These are phyloP conservation scores for Propithecus deckenii DNA, from an alignment of 2,797 vertebrate species.

Conservation along the genomic window DNA sequence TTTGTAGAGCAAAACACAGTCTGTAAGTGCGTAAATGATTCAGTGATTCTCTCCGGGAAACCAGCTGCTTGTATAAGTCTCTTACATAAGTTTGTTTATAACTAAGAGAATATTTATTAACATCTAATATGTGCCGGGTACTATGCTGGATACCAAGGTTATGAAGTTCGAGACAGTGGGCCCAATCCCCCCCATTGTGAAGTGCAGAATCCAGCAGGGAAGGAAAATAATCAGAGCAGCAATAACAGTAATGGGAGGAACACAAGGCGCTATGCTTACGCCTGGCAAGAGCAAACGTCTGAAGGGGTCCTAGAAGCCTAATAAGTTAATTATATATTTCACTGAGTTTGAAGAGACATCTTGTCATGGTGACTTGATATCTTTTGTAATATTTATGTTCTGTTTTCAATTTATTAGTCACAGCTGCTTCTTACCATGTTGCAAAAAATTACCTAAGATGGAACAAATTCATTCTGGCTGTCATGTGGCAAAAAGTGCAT, in stretches of 20 bases:
- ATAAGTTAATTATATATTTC: neutral
- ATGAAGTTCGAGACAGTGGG: neutral
- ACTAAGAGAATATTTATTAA: neutral
- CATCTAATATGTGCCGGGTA: neutral
- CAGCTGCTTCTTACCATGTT: neutral
- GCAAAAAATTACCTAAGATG: neutral
- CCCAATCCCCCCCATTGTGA: neutral
- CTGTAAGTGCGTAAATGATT: neutral
- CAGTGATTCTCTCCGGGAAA: neutral
- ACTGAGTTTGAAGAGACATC: neutral
- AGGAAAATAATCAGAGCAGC: neutral
- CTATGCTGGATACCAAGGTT: neutral
- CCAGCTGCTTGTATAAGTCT: neutral
- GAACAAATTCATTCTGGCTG: neutral
- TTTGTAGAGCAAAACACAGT: neutral
- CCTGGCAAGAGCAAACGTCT: neutral
- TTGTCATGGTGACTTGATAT: neutral
- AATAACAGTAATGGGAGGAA: neutral
- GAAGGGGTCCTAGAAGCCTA: neutral
- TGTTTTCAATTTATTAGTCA: neutral
- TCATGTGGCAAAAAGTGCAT: neutral
- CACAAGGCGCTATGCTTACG: neutral
- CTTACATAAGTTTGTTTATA: neutral
- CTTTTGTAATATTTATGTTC: neutral
- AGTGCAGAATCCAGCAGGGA: neutral